phyloP scores from a whole-genome alignment of 2,888 invertebrate genomes.

The Dendrolimus houi region DNA sequence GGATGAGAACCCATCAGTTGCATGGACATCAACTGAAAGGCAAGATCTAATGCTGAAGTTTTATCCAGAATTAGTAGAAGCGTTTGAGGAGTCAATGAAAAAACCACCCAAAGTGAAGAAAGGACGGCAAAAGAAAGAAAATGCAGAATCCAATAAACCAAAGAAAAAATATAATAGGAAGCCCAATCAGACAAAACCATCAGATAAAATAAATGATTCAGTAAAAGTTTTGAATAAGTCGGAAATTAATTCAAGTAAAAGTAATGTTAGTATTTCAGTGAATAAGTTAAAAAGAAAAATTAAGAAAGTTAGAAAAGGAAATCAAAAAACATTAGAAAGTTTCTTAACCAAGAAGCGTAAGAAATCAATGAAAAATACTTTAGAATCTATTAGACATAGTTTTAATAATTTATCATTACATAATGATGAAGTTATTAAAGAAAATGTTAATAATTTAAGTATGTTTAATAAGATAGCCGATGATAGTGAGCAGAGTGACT shows the following conservation, averaged over 20 bases:
- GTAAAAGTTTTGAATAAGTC: constrained; percentile 37
- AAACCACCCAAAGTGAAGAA: constrained; percentile 69
- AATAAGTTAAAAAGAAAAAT: constrained; percentile 59
- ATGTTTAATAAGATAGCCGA: constrained; percentile 34
- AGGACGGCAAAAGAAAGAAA: constrained; percentile 34
- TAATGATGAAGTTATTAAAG: constrained; percentile 18
- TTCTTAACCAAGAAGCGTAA: constrained; percentile 48
- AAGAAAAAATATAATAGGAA: constrained; percentile 58
- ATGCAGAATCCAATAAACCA: constrained; percentile 36
- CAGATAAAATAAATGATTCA: constrained; percentile 15
- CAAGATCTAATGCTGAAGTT: constrained; percentile 77
- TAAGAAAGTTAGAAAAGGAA: constrained; percentile 35
- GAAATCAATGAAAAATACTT: constrained; percentile 29
- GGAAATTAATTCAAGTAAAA: constrained; percentile 37
- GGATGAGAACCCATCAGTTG: constrained; percentile 60
- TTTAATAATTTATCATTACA: constrained; percentile 38
- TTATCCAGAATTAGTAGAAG: constrained; percentile 79
- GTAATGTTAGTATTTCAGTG: constrained; percentile 49
- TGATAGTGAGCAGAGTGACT: constrained; percentile 34
- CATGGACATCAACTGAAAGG: constrained; percentile 83
- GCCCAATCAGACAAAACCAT: constrained; percentile 23
- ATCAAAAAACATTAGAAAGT: constrained; percentile 56
- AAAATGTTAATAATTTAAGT: constrained; percentile 29
- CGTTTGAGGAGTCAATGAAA: constrained; percentile 73
- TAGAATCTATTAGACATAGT: constrained; percentile 30